Conservation (phyloP, 1,140 invertebrate species). For the Lasioglossum baleicum region DNA sequence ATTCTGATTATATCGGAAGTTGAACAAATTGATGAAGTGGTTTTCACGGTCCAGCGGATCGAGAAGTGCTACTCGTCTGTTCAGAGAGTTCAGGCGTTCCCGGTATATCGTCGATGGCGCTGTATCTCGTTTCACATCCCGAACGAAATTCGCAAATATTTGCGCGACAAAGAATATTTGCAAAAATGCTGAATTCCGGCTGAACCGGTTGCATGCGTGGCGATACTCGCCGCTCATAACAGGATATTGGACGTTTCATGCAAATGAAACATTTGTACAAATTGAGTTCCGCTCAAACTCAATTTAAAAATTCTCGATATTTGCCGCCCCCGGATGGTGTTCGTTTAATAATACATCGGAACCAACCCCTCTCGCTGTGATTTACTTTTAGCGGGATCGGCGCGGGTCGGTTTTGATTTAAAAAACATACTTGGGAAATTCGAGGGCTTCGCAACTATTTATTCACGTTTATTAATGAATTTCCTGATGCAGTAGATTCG, state of each 20-base stretch:
- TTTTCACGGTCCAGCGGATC: not conserved
- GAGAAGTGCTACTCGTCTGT: slow-evolving; percentile 8
- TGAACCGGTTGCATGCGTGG: not conserved
- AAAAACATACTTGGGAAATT: not conserved
- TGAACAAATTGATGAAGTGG: slow-evolving; percentile 3
- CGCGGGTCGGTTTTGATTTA: not conserved
- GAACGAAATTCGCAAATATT: slow-evolving; percentile 41
- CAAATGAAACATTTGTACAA: slow-evolving; percentile 32
- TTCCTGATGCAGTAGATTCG: no score
- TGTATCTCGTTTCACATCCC: slow-evolving; percentile 34
- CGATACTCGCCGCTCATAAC: slow-evolving; percentile 19
- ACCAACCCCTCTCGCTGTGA: not conserved
- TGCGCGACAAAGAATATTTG: slow-evolving; percentile 34
- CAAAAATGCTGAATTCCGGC: slow-evolving; percentile 29
- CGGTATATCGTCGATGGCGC: not conserved
- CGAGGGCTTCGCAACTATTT: no score
- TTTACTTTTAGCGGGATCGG: not conserved
- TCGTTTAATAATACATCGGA: not conserved
- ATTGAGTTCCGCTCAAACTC: slow-evolving; percentile 2
- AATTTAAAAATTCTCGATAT: slow-evolving; percentile 5
- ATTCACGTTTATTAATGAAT: no score
- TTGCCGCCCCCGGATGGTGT: not conserved
- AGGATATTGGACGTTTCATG: slow-evolving; percentile 40
- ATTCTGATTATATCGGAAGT: not conserved
- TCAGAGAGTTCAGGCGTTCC: slow-evolving; percentile 3